Conservation (phyloP, 1,140 invertebrate species). For the Mycetomoellerius zeteki region DNA sequence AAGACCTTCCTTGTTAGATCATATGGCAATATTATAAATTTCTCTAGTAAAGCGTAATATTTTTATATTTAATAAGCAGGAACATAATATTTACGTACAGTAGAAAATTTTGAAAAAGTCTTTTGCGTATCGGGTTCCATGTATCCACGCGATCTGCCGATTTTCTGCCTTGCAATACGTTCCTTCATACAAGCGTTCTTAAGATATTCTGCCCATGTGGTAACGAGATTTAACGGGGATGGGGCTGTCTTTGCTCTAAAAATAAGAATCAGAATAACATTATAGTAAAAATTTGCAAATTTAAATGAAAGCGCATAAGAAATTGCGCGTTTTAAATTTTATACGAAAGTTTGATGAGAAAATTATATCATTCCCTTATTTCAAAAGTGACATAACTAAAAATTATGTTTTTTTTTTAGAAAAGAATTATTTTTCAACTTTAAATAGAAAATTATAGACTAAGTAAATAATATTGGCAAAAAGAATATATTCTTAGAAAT, state of each 20-base stretch:
- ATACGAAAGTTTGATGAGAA: neutral
- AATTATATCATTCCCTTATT: neutral
- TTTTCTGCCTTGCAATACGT: slow-evolving; percentile 66
- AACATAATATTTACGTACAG: slow-evolving; percentile 26
- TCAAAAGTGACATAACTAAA: too few relatives aligned
- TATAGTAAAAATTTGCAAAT: neutral
- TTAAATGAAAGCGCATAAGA: neutral
- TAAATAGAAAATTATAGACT: too few relatives aligned
- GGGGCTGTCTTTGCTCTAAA: slow-evolving; percentile 96
- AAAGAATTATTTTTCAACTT: too few relatives aligned
- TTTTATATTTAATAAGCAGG: neutral
- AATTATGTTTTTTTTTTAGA: too few relatives aligned
- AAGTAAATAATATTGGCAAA: too few relatives aligned
- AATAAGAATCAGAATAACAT: slow-evolving; percentile 4
- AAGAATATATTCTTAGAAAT: too few relatives aligned
- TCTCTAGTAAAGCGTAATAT: neutral
- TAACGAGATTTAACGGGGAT: slow-evolving; percentile 98
- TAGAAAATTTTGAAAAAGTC: slow-evolving; percentile 67
- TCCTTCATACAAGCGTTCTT: slow-evolving; percentile 86
- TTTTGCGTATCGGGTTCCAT: slow-evolving; percentile 61
- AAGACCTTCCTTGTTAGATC: neutral
- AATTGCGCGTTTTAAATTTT: neutral
- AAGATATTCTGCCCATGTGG: slow-evolving; percentile 95
- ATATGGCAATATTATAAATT: neutral
- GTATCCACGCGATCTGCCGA: slow-evolving; percentile 79